phyloP scores from a whole-genome alignment of 1,140 invertebrate genomes.

The Orius laevigatus region DNA sequence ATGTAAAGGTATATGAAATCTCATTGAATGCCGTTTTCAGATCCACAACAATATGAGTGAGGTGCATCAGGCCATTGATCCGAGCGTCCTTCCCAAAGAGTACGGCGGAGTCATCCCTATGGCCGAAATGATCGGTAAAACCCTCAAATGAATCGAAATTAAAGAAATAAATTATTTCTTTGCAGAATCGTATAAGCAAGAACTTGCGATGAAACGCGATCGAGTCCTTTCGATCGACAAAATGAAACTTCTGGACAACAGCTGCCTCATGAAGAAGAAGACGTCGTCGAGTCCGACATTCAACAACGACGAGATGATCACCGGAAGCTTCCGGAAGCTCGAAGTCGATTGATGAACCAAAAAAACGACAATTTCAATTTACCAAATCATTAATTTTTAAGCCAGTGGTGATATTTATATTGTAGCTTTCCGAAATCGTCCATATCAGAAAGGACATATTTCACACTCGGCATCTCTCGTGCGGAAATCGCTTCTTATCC shows the following conservation, averaged over 20 bases:
- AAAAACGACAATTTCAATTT: too few relatives aligned
- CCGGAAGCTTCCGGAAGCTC: slow-evolving; percentile 62
- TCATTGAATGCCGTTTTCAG: too few relatives aligned
- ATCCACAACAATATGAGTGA: slow-evolving; percentile 53
- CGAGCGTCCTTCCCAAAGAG: slow-evolving; percentile 54
- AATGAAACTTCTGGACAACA: slow-evolving; percentile 34
- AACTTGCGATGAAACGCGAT: slow-evolving; percentile 42
- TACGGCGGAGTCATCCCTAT: slow-evolving; percentile 66
- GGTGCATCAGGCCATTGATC: slow-evolving; percentile 44
- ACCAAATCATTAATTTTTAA: too few relatives aligned
- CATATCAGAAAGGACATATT: too few relatives aligned
- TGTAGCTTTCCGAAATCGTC: too few relatives aligned
- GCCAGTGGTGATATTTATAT: too few relatives aligned
- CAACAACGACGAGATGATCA: slow-evolving; percentile 26
- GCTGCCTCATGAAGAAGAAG: slow-evolving; percentile 18
- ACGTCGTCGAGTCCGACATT: slow-evolving; percentile 7
- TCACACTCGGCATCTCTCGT: too few relatives aligned
- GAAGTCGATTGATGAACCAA: slow-evolving; percentile 70
- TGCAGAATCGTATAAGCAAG: slow-evolving; percentile 42
- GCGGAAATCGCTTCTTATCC: too few relatives aligned
- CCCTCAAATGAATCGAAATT: too few relatives aligned
- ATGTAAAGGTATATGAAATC: too few relatives aligned
- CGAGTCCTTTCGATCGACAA: slow-evolving; percentile 55
- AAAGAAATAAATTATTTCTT: slow-evolving; percentile 10
- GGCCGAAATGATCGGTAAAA: slow-evolving; percentile 59